Evolutionary conservation across 2,113 vertebrate genomes (phyloP).

Genomic region (Scophthalmus maximus): DNA sequence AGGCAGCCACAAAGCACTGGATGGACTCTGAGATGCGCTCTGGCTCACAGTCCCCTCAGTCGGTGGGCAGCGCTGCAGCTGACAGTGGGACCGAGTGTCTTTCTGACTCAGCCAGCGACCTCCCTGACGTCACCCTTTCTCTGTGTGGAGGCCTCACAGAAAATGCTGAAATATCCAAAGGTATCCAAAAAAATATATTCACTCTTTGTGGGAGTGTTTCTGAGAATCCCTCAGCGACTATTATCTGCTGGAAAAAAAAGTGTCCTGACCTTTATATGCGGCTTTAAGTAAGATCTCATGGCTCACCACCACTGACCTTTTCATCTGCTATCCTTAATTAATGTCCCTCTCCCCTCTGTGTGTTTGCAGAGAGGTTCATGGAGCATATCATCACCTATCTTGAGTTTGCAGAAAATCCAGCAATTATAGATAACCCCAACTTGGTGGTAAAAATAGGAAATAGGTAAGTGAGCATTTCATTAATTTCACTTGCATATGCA

Average conservation of each 20-base stretch:
- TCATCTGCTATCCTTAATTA: constrained; percentile 25
- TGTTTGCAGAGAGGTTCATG: constrained; percentile 93
- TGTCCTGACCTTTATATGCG: constrained; percentile 23
- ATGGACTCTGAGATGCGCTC: constrained; percentile 89
- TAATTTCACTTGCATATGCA: background rate
- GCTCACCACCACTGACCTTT: constrained; percentile 28
- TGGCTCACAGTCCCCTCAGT: constrained; percentile 96
- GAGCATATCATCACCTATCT: constrained; percentile 96
- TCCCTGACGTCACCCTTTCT: constrained; percentile 96
- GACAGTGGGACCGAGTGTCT: constrained; percentile 98
- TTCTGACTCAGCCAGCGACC: constrained; percentile 94
- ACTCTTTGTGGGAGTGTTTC: background rate
- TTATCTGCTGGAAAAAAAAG: background rate
- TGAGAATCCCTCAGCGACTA: background rate
- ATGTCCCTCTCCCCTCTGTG: constrained; percentile 17
- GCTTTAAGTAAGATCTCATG: constrained; percentile 23
- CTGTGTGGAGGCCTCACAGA: constrained; percentile 96
- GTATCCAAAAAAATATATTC: constrained; percentile 67
- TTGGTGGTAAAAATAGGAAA: constrained; percentile 92
- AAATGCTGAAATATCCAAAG: constrained; percentile 97
- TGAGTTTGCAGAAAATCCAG: constrained; percentile 97
- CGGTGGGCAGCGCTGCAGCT: constrained; percentile 93
- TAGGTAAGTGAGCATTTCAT: constrained; percentile 72
- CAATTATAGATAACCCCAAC: constrained; percentile 98
- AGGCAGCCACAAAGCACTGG: constrained; percentile 91